Base-by-base conservation (phyloP, 2,113 vertebrate species). In the Hyla sarda region DNA sequence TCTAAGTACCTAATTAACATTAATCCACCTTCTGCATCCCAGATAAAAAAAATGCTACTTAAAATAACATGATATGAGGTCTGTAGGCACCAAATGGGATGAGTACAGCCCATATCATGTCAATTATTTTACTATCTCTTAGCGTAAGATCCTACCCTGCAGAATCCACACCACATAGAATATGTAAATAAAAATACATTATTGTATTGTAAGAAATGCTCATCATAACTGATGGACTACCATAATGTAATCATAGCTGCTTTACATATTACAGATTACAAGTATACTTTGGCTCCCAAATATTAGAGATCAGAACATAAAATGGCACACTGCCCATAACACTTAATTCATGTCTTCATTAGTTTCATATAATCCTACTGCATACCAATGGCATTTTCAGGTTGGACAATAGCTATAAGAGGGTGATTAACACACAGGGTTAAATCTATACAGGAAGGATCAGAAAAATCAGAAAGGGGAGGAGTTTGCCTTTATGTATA, bases 1-100 rank as follows among this genome's bases (percentile, higher is more conserved):
- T 87, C 91, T 90, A 93, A 93, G 94, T 95, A 95, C 95, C 95
- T 95, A 93, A 94, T 90, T 90, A 87, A 89, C 92, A 90, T 90
- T 88, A 89, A 88, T 91, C 93, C 93, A 93, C 89, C 87, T 92
- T 92, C 88, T 91, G 92, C 91, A 94, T 93, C 90, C 89, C 91
- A 92, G 75, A 89, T 89, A 90, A 90, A 93, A 90, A 91, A 92
- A 90, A 89, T 91, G 91, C 88, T 88, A 89, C 85, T 90, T 88
- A 89, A 91, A 92, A 58, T 6, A 82, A 48, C 14, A 23, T 21
- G 58, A 47, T 32, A 82, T 34, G 28, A 50, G 16, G 41, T 17
- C 60, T 82, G 88, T 84, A 85, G 90, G 88, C 72, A 88, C 89
- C 89, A 88, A 85, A 88, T 87, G 83, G 88, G 89, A 89, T 41